Conservation (phyloP, 1,140 invertebrate species). For the Micrasema minimum region DNA sequence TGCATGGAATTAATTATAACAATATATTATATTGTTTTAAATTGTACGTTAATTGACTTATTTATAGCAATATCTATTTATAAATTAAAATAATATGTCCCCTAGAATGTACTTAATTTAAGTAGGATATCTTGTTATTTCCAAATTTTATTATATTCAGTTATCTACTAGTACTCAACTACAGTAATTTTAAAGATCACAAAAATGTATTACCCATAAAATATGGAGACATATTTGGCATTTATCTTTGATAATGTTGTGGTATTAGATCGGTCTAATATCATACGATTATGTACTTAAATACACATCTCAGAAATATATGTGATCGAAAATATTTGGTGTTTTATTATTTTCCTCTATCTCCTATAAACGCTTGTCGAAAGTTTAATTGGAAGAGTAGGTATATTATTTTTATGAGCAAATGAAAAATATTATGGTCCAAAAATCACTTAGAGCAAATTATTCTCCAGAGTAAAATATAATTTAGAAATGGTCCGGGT, state of each 20-base stretch:
- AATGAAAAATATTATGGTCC: too few species aligned
- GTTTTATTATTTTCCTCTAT: slow-evolving; percentile 28
- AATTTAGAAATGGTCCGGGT: too few species aligned
- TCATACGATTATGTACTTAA: slow-evolving; percentile 37
- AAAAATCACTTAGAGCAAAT: too few species aligned
- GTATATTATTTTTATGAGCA: too few species aligned
- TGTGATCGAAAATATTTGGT: slow-evolving; percentile 40
- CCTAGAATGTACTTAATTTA: slow-evolving; percentile 29
- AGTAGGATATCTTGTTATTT: slow-evolving; percentile 36
- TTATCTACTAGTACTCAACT: slow-evolving; percentile 38
- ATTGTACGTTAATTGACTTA: slow-evolving; percentile 41
- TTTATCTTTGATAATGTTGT: slow-evolving; percentile 33
- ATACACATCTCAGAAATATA: slow-evolving; percentile 43
- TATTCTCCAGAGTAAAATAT: too few species aligned
- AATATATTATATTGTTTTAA: slow-evolving; percentile 18
- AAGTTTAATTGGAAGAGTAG: too few species aligned
- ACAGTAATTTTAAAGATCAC: slow-evolving; percentile 27
- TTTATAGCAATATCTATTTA: slow-evolving; percentile 48
- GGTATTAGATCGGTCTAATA: slow-evolving; percentile 23
- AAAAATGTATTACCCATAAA: slow-evolving; percentile 15
- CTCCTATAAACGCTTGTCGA: neutral
- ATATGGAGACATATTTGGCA: slow-evolving; percentile 30
- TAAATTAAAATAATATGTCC: slow-evolving; percentile 25
- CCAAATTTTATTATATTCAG: slow-evolving; percentile 36
- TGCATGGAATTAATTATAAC: slow-evolving; percentile 16